A percentile compares a stretch with the other conserved stretches of the same genome.
These are phyloP conservation scores for Eleginops maclovinus DNA, from an alignment of 2,113 vertebrate species.

Conservation along the genomic window DNA sequence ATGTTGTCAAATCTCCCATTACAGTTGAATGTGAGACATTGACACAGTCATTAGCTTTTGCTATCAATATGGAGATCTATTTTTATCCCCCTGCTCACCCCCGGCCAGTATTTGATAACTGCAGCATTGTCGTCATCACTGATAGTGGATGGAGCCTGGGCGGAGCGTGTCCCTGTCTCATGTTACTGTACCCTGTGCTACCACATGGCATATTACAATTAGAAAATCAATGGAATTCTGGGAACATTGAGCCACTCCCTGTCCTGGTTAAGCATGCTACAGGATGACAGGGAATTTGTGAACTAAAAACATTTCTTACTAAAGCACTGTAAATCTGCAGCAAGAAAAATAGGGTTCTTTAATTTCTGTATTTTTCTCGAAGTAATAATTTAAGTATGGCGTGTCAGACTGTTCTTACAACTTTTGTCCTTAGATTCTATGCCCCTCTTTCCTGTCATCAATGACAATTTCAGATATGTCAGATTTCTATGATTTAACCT, in stretches of 20 bases:
- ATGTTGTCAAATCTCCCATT: slow-evolving; percentile 24
- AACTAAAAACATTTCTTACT: neutral
- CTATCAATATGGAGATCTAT: slow-evolving; percentile 51
- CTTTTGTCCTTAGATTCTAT: neutral
- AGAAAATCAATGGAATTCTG: slow-evolving; percentile 70
- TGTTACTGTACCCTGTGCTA: slow-evolving; percentile 49
- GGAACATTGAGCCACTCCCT: slow-evolving; percentile 51
- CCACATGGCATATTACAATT: slow-evolving; percentile 57
- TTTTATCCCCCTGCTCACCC: slow-evolving; percentile 48
- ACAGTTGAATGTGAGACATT: slow-evolving; percentile 32
- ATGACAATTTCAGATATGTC: slow-evolving; percentile 44
- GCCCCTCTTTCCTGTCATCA: slow-evolving; percentile 3
- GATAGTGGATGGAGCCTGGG: slow-evolving; percentile 18
- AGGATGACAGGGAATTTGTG: neutral
- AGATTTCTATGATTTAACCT: slow-evolving; percentile 13
- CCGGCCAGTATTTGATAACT: slow-evolving; percentile 36
- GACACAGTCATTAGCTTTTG: slow-evolving; percentile 44
- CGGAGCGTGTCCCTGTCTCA: slow-evolving; percentile 58
- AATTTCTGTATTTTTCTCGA: neutral
- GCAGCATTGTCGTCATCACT: slow-evolving; percentile 34
- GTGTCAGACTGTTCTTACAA: neutral
- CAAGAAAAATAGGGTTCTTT: neutral
- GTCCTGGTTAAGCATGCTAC: slow-evolving; percentile 30
- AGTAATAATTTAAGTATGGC: neutral
- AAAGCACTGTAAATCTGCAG: neutral